These are phyloP conservation scores for Microdon myrmicae DNA, from an alignment of 2,888 invertebrate species.

Conservation along the genomic window DNA sequence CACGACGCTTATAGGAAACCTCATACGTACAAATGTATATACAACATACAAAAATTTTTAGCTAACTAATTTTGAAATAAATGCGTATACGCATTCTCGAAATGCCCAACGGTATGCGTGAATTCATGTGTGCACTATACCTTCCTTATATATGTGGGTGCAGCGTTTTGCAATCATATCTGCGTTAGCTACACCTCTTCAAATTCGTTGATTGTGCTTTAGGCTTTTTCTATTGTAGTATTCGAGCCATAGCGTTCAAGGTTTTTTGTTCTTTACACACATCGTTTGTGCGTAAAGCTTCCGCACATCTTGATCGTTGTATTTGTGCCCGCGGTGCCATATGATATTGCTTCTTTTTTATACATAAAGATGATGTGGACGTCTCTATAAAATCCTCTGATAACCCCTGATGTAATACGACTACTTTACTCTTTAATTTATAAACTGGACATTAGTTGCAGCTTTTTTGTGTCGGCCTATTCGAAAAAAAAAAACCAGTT, in stretches of 20 bases:
- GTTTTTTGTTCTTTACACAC: constrained; percentile 32
- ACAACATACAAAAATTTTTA: constrained; percentile 17
- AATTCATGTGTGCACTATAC: background rate
- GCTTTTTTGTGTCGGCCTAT: no score
- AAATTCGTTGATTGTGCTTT: constrained; percentile 21
- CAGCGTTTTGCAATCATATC: constrained; percentile 40
- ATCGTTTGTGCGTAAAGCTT: constrained; percentile 39
- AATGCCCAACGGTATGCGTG: constrained; percentile 9
- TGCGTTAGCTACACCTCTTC: constrained; percentile 20
- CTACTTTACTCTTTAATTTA: no score
- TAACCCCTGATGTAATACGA: constrained; percentile 48
- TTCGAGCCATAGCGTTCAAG: constrained; percentile 41
- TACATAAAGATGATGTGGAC: constrained; percentile 19
- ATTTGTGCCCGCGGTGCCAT: constrained; percentile 34
- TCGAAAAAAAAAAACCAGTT: constrained; percentile 59
- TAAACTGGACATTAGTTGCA: no score
- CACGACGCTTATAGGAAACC: no score
- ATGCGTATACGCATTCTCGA: constrained; percentile 40
- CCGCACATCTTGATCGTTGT: constrained; percentile 47
- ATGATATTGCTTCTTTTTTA: constrained; percentile 1
- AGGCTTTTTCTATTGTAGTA: constrained; percentile 20
- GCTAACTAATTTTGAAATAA: constrained; percentile 41
- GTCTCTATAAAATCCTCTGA: no score
- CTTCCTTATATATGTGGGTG: no score
- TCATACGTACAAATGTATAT: background rate